Percentiles rank a stretch among this genome's conserved stretches.
Evolutionary conservation across 2,797 vertebrate species (phyloP).

Genomic region (Cheirogaleus major): DNA sequence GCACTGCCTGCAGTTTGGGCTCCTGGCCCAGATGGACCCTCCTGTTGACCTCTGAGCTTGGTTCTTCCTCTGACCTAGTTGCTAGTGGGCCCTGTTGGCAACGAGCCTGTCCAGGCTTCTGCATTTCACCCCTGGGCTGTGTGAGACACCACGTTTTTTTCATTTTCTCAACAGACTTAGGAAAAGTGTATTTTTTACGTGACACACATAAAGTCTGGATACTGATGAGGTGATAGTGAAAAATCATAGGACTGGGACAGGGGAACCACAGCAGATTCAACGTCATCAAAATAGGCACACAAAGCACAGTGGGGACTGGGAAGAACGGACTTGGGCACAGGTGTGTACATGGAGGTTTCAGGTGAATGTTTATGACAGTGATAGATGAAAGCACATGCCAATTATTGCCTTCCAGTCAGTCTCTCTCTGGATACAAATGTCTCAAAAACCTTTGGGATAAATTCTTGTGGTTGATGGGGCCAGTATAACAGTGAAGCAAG

Average conservation of each 20-base stretch:
- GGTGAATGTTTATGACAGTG: background rate
- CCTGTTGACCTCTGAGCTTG: background rate
- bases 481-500: background rate
- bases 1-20: background rate
- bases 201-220: background rate
- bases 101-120: background rate
- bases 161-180: background rate
- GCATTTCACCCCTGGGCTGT: background rate
- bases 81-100: fast-evolving
- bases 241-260: background rate
- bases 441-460: background rate
- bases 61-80: background rate
- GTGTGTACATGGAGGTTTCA: fast-evolving
- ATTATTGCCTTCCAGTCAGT: background rate
- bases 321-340: background rate
- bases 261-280: background rate
- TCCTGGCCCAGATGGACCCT: background rate
- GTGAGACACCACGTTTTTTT: background rate
- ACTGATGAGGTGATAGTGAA: background rate
- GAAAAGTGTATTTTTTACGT: background rate
- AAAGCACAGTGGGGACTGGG: too few species aligned
- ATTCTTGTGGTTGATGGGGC: background rate
- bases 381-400: background rate
- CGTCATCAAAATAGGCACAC: background rate
- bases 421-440: background rate